These are phyloP conservation scores for Piaya cayana DNA, from an alignment of 2,113 vertebrate genomes.

Conservation along the genomic window DNA sequence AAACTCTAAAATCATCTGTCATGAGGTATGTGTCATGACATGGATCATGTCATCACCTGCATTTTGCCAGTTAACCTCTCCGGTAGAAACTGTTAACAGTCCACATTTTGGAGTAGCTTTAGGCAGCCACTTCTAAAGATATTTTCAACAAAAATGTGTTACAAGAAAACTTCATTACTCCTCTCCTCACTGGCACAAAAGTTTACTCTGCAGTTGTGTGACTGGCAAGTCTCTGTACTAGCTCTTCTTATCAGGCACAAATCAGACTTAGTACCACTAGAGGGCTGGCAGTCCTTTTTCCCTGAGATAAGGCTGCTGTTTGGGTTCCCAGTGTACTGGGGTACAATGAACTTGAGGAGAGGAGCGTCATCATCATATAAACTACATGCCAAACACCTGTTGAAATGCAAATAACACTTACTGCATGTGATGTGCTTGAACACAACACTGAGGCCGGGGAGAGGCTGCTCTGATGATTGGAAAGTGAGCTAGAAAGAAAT, in stretches of 20 bases:
- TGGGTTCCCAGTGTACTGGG: background rate
- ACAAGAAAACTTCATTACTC: background rate
- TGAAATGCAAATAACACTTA: constrained; percentile 67
- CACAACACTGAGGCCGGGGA: constrained; percentile 84
- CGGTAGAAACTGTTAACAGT: background rate
- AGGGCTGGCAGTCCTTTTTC: background rate
- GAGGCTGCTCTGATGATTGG: constrained; percentile 85
- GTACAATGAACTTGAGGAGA: background rate
- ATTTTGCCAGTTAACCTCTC: background rate
- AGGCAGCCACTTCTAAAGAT: background rate
- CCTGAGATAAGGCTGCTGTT: background rate
- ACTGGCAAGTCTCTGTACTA: background rate
- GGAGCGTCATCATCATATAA: background rate
- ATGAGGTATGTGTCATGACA: background rate
- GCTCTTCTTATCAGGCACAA: background rate
- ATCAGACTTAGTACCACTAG: background rate
- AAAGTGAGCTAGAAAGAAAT: constrained; percentile 68
- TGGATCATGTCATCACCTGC: background rate
- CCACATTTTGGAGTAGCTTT: background rate
- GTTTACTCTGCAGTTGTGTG: background rate
- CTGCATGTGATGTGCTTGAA: constrained; percentile 82
- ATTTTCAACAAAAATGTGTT: background rate
- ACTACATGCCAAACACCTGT: background rate
- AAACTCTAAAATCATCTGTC: background rate
- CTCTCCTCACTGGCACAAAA: fast-evolving